Evolutionary conservation across 2,113 vertebrate species (phyloP), one percentile per base, ranked within the genome.

Genomic region (Hippocampus comes): DNA sequence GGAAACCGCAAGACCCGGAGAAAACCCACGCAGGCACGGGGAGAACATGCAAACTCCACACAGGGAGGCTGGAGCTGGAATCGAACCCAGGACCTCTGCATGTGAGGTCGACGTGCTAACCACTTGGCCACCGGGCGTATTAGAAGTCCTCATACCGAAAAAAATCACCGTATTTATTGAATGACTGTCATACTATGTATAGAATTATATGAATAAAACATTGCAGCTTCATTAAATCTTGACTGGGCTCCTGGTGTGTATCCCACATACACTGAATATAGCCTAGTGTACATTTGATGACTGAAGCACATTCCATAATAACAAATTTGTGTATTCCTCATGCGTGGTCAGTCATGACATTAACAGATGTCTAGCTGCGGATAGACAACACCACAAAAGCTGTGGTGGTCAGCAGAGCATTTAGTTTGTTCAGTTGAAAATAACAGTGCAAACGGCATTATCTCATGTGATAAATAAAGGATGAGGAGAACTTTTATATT

Each of bases 221-320:
- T 73, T 61, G 43, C 10, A 49, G n/a, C 20, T 34, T 34, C 56
- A 57, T 80, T 74, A 73, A 63, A 74, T 72, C 71, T 80, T 74
- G 9, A 76, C 56, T 42, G 48, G 79, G 60, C 70, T 76, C 27
- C 69, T 41, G 67, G 49, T 67, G 30, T 64, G 9, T 65, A 78
- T 79, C 76, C 82, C 68, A 77, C 74, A 69, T 42, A 57, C 70
- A 57, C 75, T 64, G 59, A 20, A 75, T 25, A 15, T 59, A 59
- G 20, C 14, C 74, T 80, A 73, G 30, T 64, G 23, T 25, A 27
- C 21, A 17, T 78, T 75, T 81, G 77, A 85, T 80, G 77, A 63
- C 30, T 74, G 73, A 76, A 83, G 87, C 74, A 80, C 77, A 84
- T 79, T 74, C 75, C 48, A 61, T 75, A 82, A 86, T 82, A 77